phyloP scores from a whole-genome alignment of 2,113 vertebrate species.

The Notiomystis cincta region DNA sequence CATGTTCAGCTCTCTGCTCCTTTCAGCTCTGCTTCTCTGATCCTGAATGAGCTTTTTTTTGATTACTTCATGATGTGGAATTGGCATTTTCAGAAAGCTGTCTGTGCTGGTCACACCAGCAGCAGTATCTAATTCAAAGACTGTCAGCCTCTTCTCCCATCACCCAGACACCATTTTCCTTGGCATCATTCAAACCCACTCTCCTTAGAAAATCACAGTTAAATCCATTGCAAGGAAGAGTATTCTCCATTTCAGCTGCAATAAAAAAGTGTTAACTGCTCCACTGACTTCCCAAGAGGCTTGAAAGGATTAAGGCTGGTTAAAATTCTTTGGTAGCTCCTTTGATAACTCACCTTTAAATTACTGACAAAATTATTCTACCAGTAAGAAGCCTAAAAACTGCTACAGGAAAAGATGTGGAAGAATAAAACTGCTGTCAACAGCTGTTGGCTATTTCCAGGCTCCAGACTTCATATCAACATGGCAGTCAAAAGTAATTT shows the following conservation, averaged over 20 bases:
- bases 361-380: not conserved
- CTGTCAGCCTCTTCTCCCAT: not conserved
- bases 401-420: not conserved
- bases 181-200: not conserved
- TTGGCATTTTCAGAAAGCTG: not conserved
- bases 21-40: not conserved
- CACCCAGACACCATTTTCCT: not conserved
- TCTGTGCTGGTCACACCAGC: rapidly evolving
- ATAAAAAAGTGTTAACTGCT: not conserved
- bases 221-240: not conserved
- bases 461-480: not conserved
- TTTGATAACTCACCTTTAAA: not conserved
- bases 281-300: not conserved
- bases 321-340: not conserved
- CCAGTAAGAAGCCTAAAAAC: not conserved
- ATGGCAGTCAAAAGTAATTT: not conserved
- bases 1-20: not conserved
- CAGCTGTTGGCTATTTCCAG: not conserved
- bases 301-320: not conserved
- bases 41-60: not conserved
- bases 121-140: not conserved
- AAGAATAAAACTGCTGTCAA: not conserved
- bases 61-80: rapidly evolving
- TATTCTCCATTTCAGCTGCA: not conserved
- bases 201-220: not conserved